Conservation (phyloP, 2,113 vertebrate species). For the Phyllostomus hastatus region DNA sequence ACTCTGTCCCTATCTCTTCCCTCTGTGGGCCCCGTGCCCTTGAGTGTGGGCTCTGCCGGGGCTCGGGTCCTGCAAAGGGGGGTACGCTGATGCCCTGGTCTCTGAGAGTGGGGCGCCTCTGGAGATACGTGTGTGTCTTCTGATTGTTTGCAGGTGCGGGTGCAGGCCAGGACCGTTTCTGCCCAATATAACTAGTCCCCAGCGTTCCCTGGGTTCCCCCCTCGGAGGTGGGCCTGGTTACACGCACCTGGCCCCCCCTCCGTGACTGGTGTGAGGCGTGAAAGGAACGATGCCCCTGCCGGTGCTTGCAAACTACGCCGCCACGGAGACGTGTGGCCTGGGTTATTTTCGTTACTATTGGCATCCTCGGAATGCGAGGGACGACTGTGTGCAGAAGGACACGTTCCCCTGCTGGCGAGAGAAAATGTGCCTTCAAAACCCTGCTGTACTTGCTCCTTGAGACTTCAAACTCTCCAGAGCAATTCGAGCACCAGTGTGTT, state of each 20-base stretch:
- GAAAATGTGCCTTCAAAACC: background rate
- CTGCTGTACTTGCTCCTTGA: background rate
- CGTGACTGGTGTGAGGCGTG: background rate
- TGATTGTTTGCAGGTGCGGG: background rate
- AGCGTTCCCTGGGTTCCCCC: background rate
- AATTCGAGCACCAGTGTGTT: background rate
- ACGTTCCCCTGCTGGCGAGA: background rate
- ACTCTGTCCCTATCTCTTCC: background rate
- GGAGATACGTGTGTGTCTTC: rapidly evolving
- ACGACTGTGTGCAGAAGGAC: background rate
- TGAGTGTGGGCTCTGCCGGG: background rate
- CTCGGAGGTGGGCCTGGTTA: background rate
- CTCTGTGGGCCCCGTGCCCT: background rate
- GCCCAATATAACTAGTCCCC: background rate
- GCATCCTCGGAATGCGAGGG: background rate
- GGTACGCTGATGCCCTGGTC: background rate
- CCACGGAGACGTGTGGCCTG: background rate
- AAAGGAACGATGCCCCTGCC: background rate
- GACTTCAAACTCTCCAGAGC: background rate
- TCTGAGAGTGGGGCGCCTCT: background rate
- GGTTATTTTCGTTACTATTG: background rate
- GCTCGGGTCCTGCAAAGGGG: background rate
- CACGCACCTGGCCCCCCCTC: background rate
- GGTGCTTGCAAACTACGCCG: background rate
- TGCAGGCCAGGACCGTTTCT: background rate